Base-by-base conservation (phyloP, 2,797 vertebrate genomes). In the Melanogrammus aeglefinus region DNA sequence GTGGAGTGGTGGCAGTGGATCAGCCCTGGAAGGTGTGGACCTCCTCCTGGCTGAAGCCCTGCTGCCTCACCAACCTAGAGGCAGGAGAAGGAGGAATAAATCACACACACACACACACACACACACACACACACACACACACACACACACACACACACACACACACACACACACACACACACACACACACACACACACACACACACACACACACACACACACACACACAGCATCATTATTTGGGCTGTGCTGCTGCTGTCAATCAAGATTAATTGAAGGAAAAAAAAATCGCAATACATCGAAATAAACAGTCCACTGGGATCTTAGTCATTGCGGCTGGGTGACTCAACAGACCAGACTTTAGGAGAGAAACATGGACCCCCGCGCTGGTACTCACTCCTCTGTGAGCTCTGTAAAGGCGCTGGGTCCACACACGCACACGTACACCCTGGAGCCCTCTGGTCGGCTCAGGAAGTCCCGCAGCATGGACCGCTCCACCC, bases 361-460 rank as follows among this genome's bases (percentile, higher is more conserved):
- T 24, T 6, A 24, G 57, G n/a, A 63, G 57, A 24, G 57, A 63
- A 24, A 24, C 57, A 1, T 3, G 13, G 44, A 16, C 12, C n/a
- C n/a, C n/a, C 13, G 6, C 1, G 16, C 47, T 21, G 47, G 16
- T 51, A 94, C 96, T 90, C 86, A 99, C 97, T 93, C 89, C 27
- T 93, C 44, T 76, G 96, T 94, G 76, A 95, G 91, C 74, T 98
- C 95, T 70, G 95, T 96, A 84, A 99, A 99, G 80, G 92, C 90
- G 13, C 84, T n/a, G 77, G 97, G 96, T 29, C 98, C 98, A 79
- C 97, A 99, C 78, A 99, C 93, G 88, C 96, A 99, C 76, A 95
- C 91, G 10, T 95, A 93, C 73, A 94, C 89, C 90, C 89, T 96
- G 76, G 94, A 96, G 4, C 91, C 91, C 8, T 87, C 90, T 7